A percentile compares a stretch with the other conserved stretches of the same genome.
Conservation (phyloP, 2,113 vertebrate genomes). For the Toxotes jaculatrix region DNA sequence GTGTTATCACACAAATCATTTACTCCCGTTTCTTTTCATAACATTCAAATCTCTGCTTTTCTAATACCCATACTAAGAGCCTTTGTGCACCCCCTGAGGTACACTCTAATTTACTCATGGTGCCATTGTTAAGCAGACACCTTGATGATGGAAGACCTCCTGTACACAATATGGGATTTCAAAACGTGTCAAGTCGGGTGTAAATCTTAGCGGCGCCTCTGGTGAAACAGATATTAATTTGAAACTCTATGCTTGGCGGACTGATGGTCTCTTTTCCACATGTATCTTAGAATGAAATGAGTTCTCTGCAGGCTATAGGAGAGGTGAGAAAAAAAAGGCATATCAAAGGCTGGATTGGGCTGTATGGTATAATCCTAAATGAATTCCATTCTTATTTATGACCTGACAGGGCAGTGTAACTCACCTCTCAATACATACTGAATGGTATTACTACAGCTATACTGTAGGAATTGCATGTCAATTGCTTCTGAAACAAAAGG, state of each 20-base stretch:
- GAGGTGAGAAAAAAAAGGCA: slow-evolving; percentile 69
- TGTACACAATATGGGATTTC: slow-evolving; percentile 79
- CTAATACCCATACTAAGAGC: slow-evolving; percentile 69
- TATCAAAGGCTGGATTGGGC: slow-evolving; percentile 65
- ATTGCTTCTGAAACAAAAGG: slow-evolving; percentile 77
- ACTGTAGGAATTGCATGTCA: slow-evolving; percentile 74
- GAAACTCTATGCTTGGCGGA: slow-evolving; percentile 75
- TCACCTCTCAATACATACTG: slow-evolving; percentile 68
- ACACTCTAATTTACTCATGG: slow-evolving; percentile 74
- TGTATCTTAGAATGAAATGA: slow-evolving; percentile 80
- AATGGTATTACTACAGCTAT: slow-evolving; percentile 69
- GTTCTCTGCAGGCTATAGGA: slow-evolving; percentile 72
- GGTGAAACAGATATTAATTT: slow-evolving; percentile 84
- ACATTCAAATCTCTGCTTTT: slow-evolving; percentile 71
- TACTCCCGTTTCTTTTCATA: slow-evolving; percentile 77
- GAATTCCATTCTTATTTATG: slow-evolving; percentile 83
- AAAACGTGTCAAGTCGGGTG: slow-evolving; percentile 77
- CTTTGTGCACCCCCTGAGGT: slow-evolving; percentile 54
- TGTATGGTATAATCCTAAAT: slow-evolving; percentile 77
- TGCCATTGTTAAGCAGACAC: slow-evolving; percentile 79
- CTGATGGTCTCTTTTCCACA: slow-evolving; percentile 72
- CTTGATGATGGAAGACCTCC: slow-evolving; percentile 81
- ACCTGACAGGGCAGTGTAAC: slow-evolving; percentile 74
- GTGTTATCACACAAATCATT: slow-evolving; percentile 75
- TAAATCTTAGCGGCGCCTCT: slow-evolving; percentile 80